Evolutionary conservation across 2,797 vertebrate genomes (phyloP), one percentile per base, ranked within the genome.

Genomic region (Alcedo atthis): DNA sequence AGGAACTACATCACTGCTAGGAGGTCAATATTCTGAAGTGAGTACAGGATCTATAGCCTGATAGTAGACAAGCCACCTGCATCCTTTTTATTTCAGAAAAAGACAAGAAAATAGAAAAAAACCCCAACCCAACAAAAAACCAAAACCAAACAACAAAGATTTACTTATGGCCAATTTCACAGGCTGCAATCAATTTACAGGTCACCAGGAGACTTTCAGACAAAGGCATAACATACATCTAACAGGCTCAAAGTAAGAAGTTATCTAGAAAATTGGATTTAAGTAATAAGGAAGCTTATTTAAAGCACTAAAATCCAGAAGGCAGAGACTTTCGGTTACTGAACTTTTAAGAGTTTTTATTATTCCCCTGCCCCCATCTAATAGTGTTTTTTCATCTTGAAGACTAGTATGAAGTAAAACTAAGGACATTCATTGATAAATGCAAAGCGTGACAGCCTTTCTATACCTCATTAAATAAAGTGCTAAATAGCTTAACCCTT

Each of bases 261-360:
- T 89, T 89, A 80, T 88, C 76, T 91, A 92, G 92, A 94, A 96
- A 92, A 94, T 63, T 84, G 10, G 83, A 91, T 96, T 95, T 91
- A 95, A 90, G 69, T 87, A 93, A 92, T 87, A 92, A 92, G 81
- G 42, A 88, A 82, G 40, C 64, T 91, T 95, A 84, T 94, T 96
- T 84, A 85, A 92, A 77, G 64, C 67, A 74, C 89, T 91, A 75
- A 89, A 87, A 85, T 83, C 85, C 90, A 91, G 68, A 79, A 91
- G 67, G 73, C 80, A 91, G 78, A 87, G 22, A 19, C 53, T 83
- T 88, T 93, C 40, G 69, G 49, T 45, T 74, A 68, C 43, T 54
- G 74, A 90, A 93, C 26, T 25, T 83, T 48, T 67, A 84, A 78
- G 76, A 61, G 51, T 32, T 85, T 81, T 87, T 71, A 63, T 12